These are phyloP conservation scores for Mythimna albipuncta DNA, from an alignment of 2,888 invertebrate species.

Conservation along the genomic window DNA sequence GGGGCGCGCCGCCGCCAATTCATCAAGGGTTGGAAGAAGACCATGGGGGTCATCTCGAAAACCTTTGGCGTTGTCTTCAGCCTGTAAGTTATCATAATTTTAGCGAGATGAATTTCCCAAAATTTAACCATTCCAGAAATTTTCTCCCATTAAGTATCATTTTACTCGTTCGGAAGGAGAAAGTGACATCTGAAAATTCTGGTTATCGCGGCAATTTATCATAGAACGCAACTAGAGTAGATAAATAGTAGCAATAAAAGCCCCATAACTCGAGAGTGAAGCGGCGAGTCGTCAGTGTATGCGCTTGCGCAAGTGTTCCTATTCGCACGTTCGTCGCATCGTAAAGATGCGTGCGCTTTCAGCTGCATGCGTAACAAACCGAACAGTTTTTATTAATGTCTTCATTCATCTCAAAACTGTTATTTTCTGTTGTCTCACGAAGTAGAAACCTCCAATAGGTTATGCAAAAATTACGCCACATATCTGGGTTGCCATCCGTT, in stretches of 20 bases:
- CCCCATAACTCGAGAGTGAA: constrained; percentile 67
- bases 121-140: constrained; percentile 5
- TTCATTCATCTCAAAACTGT: constrained; percentile 63
- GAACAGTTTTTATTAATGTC: constrained; percentile 59
- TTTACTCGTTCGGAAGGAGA: constrained; percentile 33
- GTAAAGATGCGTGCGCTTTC: constrained; percentile 68
- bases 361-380: constrained; percentile 63
- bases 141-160: constrained; percentile 23
- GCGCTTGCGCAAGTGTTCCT: constrained; percentile 85
- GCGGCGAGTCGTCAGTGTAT: constrained; percentile 60
- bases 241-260: constrained; percentile 75
- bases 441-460: constrained; percentile 64
- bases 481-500: constrained; percentile 57
- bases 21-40: constrained; percentile 89
- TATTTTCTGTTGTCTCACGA: constrained; percentile 73
- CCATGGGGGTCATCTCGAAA: constrained; percentile 95
- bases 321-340: constrained; percentile 80
- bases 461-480: constrained; percentile 83
- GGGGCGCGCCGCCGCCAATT: constrained; percentile 89
- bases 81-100: constrained; percentile 91
- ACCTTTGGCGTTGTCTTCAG: constrained; percentile 95
- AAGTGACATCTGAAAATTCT: constrained; percentile 60
- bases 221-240: constrained; percentile 65
- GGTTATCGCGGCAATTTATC: constrained; percentile 76
- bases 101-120: background rate